Conservation (phyloP, 1,140 invertebrate genomes). For the Cephus cinctus region DNA sequence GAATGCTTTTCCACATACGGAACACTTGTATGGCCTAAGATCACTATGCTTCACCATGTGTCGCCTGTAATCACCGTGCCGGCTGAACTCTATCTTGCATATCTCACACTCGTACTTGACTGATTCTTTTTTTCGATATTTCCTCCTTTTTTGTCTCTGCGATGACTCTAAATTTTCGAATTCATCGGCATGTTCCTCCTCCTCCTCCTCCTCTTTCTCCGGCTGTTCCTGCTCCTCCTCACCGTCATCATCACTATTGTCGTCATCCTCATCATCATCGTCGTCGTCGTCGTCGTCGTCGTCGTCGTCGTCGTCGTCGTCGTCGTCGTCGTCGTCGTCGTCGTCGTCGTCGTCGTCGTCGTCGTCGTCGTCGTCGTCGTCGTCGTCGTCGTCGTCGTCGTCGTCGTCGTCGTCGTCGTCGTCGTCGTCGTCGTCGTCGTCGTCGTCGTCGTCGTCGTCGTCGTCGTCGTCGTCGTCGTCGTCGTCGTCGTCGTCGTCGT, state of each 20-base stretch:
- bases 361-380: not conserved
- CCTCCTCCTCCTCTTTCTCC: not conserved
- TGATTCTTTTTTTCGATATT: not conserved
- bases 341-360: slow-evolving; percentile 22
- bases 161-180: not conserved
- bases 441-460: slow-evolving; percentile 17
- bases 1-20: slow-evolving; percentile 33
- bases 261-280: not conserved
- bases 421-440: not conserved
- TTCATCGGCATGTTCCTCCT: slow-evolving; percentile 3
- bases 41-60: slow-evolving; percentile 41
- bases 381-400: not conserved
- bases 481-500: not conserved
- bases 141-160: slow-evolving; percentile 1
- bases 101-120: slow-evolving; percentile 1
- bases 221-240: not conserved
- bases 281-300: not conserved
- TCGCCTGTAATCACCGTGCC: not conserved
- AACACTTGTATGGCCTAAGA: slow-evolving; percentile 36
- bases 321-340: slow-evolving; percentile 20
- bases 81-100: slow-evolving; percentile 2
- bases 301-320: not conserved
- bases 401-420: not conserved
- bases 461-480: slow-evolving; percentile 24
- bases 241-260: not conserved